Evolutionary conservation across 2,113 vertebrate species (phyloP), one percentile per base, ranked within the genome.

Genomic region (Nerophis lumbriciformis): DNA sequence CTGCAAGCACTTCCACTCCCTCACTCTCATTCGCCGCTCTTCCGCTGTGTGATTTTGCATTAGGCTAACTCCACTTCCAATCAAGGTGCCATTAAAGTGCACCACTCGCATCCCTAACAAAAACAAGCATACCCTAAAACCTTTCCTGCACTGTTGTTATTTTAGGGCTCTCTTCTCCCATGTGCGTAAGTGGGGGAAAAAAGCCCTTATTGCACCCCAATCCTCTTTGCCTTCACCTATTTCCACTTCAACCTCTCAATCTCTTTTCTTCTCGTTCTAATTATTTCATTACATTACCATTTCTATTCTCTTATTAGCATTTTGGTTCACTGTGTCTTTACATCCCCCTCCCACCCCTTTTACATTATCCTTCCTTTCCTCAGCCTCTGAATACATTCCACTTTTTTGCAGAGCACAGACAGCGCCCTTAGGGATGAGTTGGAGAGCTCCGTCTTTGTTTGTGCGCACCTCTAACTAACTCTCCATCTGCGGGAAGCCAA

Each of bases 241-340:
- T 79, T 79, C 74, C 76, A 75, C 79, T 76, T 78, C 72, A 61
- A 72, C 71, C 62, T 68, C 72, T 75, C 71, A 63, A 79, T 81
- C 66, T 57, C 65, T 74, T 80, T 79, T 71, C 75, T 82, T 77
- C 75, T 59, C 80, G 69, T 82, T 88, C 82, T 86, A 87, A 86
- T 87, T 84, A 87, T 81, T 80, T 82, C 74, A 84, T 87, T 82
- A 87, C 77, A 85, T 85, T 87, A 83, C 76, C 83, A 85, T 88
- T 84, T 83, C 85, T 81, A 64, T 83, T 80, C 69, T 68, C 77
- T 76, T 83, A 87, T 86, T 85, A 75, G 81, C 80, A 83, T 84
- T 72, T 83, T 66, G 48, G 51, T 71, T 75, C 35, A 51, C 52
- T 59, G 52, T 56, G 44, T 73, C 72, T 71, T 68, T 45, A 15